Base-by-base conservation (phyloP, 2,888 invertebrate genomes). In the Dysmachus trigonus region DNA sequence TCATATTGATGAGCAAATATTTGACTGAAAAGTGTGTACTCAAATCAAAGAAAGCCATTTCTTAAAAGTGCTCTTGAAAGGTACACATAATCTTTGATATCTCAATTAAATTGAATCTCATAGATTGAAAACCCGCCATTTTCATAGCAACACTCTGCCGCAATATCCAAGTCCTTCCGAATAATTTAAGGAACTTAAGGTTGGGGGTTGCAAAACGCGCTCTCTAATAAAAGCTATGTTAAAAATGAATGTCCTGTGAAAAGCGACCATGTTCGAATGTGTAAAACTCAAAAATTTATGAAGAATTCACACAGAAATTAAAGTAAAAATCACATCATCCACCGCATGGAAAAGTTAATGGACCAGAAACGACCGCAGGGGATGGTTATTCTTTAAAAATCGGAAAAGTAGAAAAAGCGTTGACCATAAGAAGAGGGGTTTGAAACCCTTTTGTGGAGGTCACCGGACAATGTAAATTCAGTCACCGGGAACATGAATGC, bases 381-480 rank as follows among this genome's bases (percentile, higher is more conserved):
- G 47, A 51, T 62, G 18, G 18, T 22, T 51, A 47, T 79, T 79
- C 47, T 79, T 79, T 79, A 79, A 79, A 41, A 79, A 41, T 47
- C 22, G 62, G 31, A 79, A 79, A 51, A 79, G 51, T 47, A 30
- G 79, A 73, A 62, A 53, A 73, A 73, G 30, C 73, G 18, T 31
- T 73, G 33, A 73, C 27, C 22, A 79, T 79, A 79, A 27, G 15
- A 5, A 31, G 13, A 7, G 51, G 30, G 47, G 27, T n/a, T n/a
- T 22, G 27, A 62, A 47, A 79, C 79, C 79, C 79, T 79, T 79
- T 79, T 79, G 79, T 47, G 51, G 51, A 79, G 79, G 79, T 79
- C 79, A 51, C 41, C 38, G 41, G 47, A 47, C 79, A 79, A 79
- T 79, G 79, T 79, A 79, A 79, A 79, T 79, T 79, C 79, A 79